A percentile compares a stretch with the other conserved stretches of the same genome.
Conservation (phyloP, 2,113 vertebrate genomes). For the Bucco capensis region DNA sequence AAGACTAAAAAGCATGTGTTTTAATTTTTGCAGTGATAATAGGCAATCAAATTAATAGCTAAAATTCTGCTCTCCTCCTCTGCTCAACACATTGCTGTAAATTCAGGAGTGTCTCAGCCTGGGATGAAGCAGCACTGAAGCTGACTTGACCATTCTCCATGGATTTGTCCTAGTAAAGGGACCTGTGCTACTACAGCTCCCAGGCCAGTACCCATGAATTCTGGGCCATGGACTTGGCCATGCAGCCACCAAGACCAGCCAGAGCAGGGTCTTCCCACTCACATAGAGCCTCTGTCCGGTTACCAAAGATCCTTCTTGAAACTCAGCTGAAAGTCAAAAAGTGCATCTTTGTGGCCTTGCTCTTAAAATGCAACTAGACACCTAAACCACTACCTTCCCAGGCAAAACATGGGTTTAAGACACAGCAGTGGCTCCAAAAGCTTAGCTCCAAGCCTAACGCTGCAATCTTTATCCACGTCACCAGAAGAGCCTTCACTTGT, state of each 20-base stretch:
- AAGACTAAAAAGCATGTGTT: slow-evolving; percentile 16
- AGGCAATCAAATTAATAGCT: slow-evolving; percentile 9
- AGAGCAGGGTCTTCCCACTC: neutral
- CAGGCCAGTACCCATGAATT: neutral
- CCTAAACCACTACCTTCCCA: neutral
- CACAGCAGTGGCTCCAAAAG: neutral
- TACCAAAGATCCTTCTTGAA: neutral
- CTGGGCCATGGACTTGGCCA: neutral
- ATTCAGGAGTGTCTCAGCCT: neutral
- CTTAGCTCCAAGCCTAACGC: neutral
- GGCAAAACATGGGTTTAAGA: neutral
- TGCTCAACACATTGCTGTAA: accelerated
- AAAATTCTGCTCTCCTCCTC: slow-evolving; percentile 7
- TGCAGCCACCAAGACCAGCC: neutral
- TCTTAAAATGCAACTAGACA: neutral
- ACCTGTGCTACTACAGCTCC: neutral
- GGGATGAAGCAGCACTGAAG: neutral
- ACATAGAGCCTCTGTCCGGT: neutral
- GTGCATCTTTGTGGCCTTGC: neutral
- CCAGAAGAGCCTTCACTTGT: neutral
- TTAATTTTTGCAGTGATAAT: slow-evolving; percentile 26
- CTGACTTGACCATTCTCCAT: neutral
- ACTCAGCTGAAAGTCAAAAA: neutral
- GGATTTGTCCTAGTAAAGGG: neutral
- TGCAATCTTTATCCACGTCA: neutral